phyloP scores from a whole-genome alignment of 2,888 invertebrate species.

The Elysia crispata region DNA sequence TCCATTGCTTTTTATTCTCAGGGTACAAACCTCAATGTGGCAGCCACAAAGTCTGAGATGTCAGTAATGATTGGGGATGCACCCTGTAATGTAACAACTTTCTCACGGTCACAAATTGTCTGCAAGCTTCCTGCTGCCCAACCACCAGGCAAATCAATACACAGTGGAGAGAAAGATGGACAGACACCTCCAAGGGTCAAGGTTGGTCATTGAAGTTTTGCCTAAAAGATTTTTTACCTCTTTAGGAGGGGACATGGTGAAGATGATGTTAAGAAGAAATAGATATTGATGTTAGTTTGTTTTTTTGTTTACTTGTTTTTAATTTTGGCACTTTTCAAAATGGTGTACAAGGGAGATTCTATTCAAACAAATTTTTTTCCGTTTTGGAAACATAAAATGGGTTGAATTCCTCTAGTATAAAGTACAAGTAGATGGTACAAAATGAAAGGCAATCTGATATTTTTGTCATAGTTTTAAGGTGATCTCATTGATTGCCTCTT shows the following conservation, averaged over 20 bases:
- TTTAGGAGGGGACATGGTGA: background rate
- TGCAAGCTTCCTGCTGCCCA: slow-evolving; percentile 95
- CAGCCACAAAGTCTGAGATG: slow-evolving; percentile 95
- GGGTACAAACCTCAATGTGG: slow-evolving; percentile 94
- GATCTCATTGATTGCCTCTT: too few relatives aligned
- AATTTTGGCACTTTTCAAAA: too few relatives aligned
- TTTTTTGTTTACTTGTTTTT: too few relatives aligned
- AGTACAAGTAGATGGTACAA: too few relatives aligned
- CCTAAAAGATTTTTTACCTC: background rate
- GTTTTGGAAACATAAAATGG: too few relatives aligned
- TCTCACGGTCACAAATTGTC: slow-evolving; percentile 92
- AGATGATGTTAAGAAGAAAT: background rate
- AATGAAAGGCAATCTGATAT: too few relatives aligned
- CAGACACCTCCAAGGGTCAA: slow-evolving; percentile 92
- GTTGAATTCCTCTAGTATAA: too few relatives aligned
- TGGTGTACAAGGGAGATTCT: too few relatives aligned
- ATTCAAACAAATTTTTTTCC: too few relatives aligned
- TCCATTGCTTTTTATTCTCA: slow-evolving; percentile 59
- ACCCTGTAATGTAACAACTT: slow-evolving; percentile 94
- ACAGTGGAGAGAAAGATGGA: slow-evolving; percentile 82
- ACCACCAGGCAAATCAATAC: slow-evolving; percentile 80
- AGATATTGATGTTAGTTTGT: background rate
- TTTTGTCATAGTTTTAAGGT: too few relatives aligned
- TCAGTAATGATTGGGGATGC: slow-evolving; percentile 93
- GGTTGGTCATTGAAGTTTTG: slow-evolving; percentile 76